These are phyloP conservation scores for Melanocharis versteri DNA, from an alignment of 2,113 vertebrate species.

Conservation along the genomic window DNA sequence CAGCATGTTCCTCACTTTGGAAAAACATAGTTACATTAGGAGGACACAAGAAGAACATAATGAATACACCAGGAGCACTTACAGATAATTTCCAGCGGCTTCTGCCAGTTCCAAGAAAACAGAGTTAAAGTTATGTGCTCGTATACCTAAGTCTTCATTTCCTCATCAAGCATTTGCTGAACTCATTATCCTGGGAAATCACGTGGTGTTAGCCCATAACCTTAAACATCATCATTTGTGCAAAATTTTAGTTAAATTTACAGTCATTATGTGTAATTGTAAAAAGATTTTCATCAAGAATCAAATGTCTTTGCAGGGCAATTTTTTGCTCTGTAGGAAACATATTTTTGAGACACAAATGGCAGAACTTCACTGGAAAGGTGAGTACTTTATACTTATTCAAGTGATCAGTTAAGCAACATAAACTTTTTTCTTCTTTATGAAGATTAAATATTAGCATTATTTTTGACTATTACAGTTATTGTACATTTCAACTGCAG, in stretches of 20 bases:
- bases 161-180: constrained; percentile 59
- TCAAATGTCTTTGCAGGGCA: not conserved
- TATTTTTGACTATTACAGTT: not conserved
- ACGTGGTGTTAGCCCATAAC: not conserved
- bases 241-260: not conserved
- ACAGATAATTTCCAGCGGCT: constrained; percentile 42
- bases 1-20: not conserved
- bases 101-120: constrained; percentile 40
- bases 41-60: constrained; percentile 18
- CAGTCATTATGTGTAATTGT: not conserved
- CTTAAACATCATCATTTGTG: not conserved
- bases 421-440: not conserved
- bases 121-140: constrained; percentile 2
- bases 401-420: not conserved
- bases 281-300: not conserved
- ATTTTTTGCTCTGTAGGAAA: not conserved
- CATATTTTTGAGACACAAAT: not conserved
- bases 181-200: constrained; percentile 2
- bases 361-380: not conserved
- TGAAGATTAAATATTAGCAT: not conserved
- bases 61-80: constrained; percentile 32
- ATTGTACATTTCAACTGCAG: not conserved
- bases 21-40: not conserved
- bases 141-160: not conserved
- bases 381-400: not conserved